phyloP scores from a whole-genome alignment of 2,888 invertebrate genomes.

The Neria commutata region DNA sequence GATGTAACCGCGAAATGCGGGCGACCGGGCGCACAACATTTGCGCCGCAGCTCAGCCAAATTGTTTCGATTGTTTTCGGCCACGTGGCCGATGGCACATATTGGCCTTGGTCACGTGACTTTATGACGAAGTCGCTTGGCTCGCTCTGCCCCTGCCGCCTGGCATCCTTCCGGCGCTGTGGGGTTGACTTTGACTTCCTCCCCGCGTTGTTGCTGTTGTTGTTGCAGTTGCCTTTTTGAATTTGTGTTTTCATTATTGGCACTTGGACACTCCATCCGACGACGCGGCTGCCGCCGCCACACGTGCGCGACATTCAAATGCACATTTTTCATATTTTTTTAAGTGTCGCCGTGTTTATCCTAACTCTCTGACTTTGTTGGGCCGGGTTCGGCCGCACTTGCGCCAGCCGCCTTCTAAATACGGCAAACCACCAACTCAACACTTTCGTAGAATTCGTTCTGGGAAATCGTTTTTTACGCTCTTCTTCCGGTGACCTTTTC shows the following conservation, averaged over 20 bases:
- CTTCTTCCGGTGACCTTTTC: conserved; percentile 32
- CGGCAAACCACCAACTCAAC: conserved; percentile 48
- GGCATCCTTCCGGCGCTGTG: conserved; percentile 18
- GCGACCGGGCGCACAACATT: conserved; percentile 33
- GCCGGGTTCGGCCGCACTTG: too few species aligned
- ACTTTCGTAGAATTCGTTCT: conserved; percentile 46
- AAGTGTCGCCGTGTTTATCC: conserved; percentile 32
- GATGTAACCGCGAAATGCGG: conserved; percentile 32
- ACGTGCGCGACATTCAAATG: conserved; percentile 34
- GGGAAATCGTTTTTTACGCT: conserved; percentile 53
- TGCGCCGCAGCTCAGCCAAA: conserved; percentile 37
- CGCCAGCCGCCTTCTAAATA: conserved; percentile 5
- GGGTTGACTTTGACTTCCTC: conserved; percentile 37
- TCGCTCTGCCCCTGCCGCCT: conserved; percentile 22
- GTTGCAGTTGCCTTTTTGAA: not conserved
- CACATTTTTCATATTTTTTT: conserved; percentile 13
- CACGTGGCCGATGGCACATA: conserved; percentile 52
- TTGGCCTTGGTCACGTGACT: conserved; percentile 42
- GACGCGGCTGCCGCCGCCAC: conserved; percentile 15
- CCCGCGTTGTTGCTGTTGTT: conserved; percentile 11
- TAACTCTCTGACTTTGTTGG: conserved; percentile 52
- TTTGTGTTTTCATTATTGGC: conserved; percentile 43
- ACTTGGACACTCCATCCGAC: conserved; percentile 40
- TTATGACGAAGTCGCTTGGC: too few species aligned
- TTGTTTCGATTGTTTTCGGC: conserved; percentile 51